Evolutionary conservation across 2,113 vertebrate genomes (phyloP).

Genomic region (Carassius carassius): DNA sequence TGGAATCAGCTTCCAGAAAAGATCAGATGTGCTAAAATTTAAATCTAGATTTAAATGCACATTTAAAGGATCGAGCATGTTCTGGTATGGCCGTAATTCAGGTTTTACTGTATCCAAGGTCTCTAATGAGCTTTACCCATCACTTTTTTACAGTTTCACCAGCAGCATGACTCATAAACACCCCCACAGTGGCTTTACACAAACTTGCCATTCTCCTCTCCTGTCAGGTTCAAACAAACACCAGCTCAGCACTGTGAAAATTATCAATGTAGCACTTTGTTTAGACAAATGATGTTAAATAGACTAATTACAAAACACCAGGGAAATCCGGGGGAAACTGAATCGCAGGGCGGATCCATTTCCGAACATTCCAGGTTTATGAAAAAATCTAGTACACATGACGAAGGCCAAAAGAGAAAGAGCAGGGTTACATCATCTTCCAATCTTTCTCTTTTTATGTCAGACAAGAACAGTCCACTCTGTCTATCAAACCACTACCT

Average conservation of each 20-base stretch:
- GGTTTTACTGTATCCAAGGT: constrained; percentile 14
- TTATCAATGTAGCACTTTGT: constrained; percentile 47
- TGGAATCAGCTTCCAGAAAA: no score
- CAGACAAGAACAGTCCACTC: constrained; percentile 59
- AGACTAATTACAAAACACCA: constrained; percentile 47
- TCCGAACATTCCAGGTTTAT: constrained; percentile 24
- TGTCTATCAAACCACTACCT: constrained; percentile 61
- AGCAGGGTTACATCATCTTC: constrained; percentile 33
- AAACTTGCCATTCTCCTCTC: constrained; percentile 19
- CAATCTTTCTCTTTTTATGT: constrained; percentile 40
- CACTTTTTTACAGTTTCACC: constrained; percentile 17
- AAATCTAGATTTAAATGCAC: no score
- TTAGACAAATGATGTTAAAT: constrained; percentile 52
- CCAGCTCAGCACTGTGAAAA: constrained; percentile 47
- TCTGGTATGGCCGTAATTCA: constrained; percentile 22
- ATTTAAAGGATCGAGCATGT: background rate
- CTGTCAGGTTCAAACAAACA: constrained; percentile 43
- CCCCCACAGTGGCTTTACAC: constrained; percentile 43
- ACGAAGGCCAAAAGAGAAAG: constrained; percentile 13
- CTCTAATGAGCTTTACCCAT: constrained; percentile 30
- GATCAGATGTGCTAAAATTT: no score
- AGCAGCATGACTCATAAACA: constrained; percentile 45
- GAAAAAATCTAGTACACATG: constrained; percentile 9
- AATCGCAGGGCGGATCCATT: background rate
- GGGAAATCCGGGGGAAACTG: constrained; percentile 27